Evolutionary conservation across 1,140 invertebrate species (phyloP).

Genomic region (Episyrphus balteatus): DNA sequence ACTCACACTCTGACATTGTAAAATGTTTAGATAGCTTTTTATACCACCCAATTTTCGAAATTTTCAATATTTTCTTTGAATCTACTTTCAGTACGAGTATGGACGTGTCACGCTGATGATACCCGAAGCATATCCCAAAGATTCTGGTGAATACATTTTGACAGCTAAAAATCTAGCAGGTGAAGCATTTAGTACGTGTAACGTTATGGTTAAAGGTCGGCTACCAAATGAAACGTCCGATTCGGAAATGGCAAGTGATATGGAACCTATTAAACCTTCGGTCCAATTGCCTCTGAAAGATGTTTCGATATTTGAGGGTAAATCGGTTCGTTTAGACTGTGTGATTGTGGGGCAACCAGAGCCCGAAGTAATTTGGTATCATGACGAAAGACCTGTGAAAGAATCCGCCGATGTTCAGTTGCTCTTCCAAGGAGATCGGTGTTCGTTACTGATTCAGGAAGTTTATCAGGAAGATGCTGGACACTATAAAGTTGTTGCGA

Average conservation of each 20-base stretch:
- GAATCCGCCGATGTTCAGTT: conserved; percentile 69
- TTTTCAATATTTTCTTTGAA: conserved; percentile 30
- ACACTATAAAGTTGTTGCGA: conserved; percentile 67
- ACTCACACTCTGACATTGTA: no score
- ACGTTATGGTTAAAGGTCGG: conserved; percentile 57
- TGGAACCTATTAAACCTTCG: conserved; percentile 58
- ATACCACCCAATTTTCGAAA: conserved; percentile 2
- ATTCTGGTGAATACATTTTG: conserved; percentile 56
- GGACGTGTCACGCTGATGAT: conserved; percentile 52
- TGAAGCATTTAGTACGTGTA: conserved; percentile 49
- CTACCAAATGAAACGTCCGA: conserved; percentile 62
- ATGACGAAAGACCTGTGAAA: conserved; percentile 70
- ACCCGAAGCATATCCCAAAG: conserved; percentile 56
- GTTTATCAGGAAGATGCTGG: conserved; percentile 65
- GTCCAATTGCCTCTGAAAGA: conserved; percentile 62
- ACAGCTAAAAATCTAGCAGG: conserved; percentile 53
- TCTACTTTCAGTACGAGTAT: conserved; percentile 44
- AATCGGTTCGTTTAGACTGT: conserved; percentile 60
- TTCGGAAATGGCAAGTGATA: conserved; percentile 56
- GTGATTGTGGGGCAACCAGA: conserved; percentile 75
- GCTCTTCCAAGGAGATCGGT: conserved; percentile 69
- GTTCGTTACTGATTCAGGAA: conserved; percentile 65
- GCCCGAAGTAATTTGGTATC: conserved; percentile 82
- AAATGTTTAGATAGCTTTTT: no score
- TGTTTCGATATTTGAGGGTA: conserved; percentile 56